Percentiles rank a stretch among this genome's conserved stretches.
phyloP scores from a whole-genome alignment of 2,797 vertebrate species.

The Naso thynnoides region DNA sequence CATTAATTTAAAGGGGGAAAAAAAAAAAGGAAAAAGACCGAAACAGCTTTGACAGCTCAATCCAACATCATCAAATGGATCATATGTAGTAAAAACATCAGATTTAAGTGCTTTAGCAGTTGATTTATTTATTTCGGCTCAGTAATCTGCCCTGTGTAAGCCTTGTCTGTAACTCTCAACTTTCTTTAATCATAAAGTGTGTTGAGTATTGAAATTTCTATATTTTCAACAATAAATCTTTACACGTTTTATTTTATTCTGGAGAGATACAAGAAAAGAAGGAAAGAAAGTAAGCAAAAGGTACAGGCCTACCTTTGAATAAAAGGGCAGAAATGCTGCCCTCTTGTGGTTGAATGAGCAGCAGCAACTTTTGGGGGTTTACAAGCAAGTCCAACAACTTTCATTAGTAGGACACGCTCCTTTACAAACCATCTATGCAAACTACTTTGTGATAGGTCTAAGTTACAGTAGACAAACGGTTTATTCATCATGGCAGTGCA shows the following conservation, averaged over 20 bases:
- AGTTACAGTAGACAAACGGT: no score
- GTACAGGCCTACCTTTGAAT: neutral
- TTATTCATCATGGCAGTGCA: no score
- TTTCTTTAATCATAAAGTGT: neutral
- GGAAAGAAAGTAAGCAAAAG: neutral
- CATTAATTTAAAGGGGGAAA: neutral
- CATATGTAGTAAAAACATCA: neutral
- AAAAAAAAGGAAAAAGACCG: no score
- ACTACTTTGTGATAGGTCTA: neutral
- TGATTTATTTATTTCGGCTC: neutral
- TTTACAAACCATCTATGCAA: neutral
- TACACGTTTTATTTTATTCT: neutral
- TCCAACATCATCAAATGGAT: neutral
- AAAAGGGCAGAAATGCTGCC: conserved; percentile 10
- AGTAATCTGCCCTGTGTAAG: neutral
- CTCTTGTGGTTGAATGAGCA: conserved; percentile 41
- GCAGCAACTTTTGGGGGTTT: neutral
- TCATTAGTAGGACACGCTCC: neutral
- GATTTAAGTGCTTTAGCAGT: neutral
- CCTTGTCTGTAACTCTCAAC: neutral
- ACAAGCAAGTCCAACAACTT: neutral
- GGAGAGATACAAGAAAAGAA: neutral
- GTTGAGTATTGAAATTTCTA: neutral
- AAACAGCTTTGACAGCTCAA: neutral
- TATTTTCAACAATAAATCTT: neutral